Percentiles rank a stretch among this genome's conserved stretches.
Evolutionary conservation across 2,797 vertebrate genomes (phyloP).

Genomic region (Xyrichtys novacula): DNA sequence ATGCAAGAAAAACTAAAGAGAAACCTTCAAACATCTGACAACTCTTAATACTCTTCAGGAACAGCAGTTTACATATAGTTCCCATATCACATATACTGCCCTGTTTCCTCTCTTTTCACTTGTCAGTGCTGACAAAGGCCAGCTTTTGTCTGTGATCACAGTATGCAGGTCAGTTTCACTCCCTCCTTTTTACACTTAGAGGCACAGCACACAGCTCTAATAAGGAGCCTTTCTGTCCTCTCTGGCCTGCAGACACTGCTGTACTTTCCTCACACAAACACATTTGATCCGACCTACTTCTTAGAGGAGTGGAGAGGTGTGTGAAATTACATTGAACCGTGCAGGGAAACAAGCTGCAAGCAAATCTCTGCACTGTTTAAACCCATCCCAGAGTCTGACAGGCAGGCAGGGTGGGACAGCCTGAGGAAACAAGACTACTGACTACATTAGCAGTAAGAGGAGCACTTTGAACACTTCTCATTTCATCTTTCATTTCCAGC

Average conservation of each 20-base stretch:
- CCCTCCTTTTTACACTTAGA: background rate
- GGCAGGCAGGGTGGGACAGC: conserved; percentile 6
- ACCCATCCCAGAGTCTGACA: conserved; percentile 10
- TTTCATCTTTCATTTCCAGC: rapidly evolving
- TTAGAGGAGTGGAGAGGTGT: conserved; percentile 1
- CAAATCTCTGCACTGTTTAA: conserved; percentile 28
- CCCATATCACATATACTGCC: background rate
- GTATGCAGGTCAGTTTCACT: background rate
- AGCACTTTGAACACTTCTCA: background rate
- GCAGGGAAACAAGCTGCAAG: background rate
- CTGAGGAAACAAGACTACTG: background rate
- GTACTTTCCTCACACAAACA: background rate
- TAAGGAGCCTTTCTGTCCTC: background rate
- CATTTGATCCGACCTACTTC: background rate
- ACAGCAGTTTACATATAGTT: background rate
- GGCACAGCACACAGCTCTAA: background rate
- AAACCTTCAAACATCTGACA: background rate
- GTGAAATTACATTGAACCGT: conserved; percentile 25
- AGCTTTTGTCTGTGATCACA: background rate
- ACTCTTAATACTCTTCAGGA: background rate
- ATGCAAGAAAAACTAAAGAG: background rate
- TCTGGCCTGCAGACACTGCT: background rate
- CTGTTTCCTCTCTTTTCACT: background rate
- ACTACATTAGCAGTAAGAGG: background rate
- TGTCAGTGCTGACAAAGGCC: background rate